Percentiles rank a stretch among this genome's conserved stretches.
These are phyloP conservation scores for Rhagoletis pomonella DNA, from an alignment of 1,140 invertebrate species.

Conservation along the genomic window DNA sequence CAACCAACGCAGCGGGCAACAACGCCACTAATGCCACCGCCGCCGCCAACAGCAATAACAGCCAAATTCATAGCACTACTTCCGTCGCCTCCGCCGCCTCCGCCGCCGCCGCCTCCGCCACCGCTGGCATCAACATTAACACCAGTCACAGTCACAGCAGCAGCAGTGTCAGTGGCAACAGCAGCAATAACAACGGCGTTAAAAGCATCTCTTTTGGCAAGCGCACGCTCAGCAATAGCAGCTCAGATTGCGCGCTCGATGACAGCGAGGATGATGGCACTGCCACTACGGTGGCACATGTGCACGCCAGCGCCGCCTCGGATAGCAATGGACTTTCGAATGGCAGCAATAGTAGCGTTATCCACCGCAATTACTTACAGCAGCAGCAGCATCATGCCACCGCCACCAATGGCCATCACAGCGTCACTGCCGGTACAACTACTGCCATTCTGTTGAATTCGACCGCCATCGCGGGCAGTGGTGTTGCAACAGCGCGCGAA, in stretches of 20 bases:
- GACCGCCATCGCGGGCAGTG: conserved; percentile 62
- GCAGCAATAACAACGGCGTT: conserved; percentile 50
- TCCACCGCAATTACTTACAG: conserved; percentile 62
- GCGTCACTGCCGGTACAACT: conserved; percentile 63
- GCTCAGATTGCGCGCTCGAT: conserved; percentile 71
- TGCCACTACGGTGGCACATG: conserved; percentile 50
- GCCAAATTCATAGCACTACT: not conserved
- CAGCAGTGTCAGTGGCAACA: not conserved
- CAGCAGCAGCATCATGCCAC: conserved; percentile 57
- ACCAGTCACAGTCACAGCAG: not conserved
- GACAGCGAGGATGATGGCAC: conserved; percentile 62
- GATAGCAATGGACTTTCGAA: conserved; percentile 62
- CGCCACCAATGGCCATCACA: conserved; percentile 56
- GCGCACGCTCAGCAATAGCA: conserved; percentile 66
- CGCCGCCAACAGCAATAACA: not conserved
- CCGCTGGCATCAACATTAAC: conserved; percentile 37
- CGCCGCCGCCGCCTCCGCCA: conserved; percentile 4
- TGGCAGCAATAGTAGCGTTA: conserved; percentile 64
- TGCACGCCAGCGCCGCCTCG: conserved; percentile 47
- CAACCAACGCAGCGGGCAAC: conserved; percentile 51
- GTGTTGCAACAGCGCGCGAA: conserved; percentile 68
- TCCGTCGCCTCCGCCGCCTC: conserved; percentile 34
- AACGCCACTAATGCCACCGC: not conserved
- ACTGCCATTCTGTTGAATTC: conserved; percentile 67
- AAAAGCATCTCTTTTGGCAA: conserved; percentile 57